These are phyloP conservation scores for Guaruba guarouba DNA, from an alignment of 2,113 vertebrate genomes.

Conservation along the genomic window DNA sequence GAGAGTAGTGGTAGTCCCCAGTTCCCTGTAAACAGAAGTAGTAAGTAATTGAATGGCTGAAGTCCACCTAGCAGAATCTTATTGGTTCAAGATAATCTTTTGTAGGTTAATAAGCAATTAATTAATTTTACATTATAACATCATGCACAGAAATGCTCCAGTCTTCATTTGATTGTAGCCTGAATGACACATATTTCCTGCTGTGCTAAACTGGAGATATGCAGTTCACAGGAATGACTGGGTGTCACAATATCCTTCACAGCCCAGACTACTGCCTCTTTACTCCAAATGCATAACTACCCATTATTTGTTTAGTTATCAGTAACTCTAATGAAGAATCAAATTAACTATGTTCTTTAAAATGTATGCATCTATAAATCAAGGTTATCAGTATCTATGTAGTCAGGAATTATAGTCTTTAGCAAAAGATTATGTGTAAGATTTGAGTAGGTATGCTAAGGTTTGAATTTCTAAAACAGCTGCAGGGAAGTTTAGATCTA, in stretches of 20 bases:
- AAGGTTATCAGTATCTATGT: not conserved
- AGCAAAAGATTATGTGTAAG: not conserved
- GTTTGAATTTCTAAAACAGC: not conserved
- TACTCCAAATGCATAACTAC: not conserved
- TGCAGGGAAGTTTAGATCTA: not conserved
- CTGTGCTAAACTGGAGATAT: not conserved
- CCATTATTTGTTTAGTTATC: not conserved
- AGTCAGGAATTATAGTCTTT: not conserved
- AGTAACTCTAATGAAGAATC: not conserved
- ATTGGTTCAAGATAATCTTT: not conserved
- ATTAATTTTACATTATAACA: constrained; percentile 18
- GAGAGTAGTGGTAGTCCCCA: not conserved
- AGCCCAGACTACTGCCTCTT: not conserved
- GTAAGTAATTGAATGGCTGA: not conserved
- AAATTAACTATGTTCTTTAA: not conserved
- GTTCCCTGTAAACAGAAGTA: not conserved
- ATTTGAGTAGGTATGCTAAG: not conserved
- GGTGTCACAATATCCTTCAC: not conserved
- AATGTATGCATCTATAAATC: not conserved
- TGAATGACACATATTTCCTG: not conserved
- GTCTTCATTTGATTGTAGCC: not conserved
- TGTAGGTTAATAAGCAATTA: constrained; percentile 9
- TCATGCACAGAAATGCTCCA: not conserved
- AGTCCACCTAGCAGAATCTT: not conserved
- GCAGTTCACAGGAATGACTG: not conserved